Evolutionary conservation across 53 echinoderm and acorn worm species (phyloP).

Genomic region (Crossaster papposus): DNA sequence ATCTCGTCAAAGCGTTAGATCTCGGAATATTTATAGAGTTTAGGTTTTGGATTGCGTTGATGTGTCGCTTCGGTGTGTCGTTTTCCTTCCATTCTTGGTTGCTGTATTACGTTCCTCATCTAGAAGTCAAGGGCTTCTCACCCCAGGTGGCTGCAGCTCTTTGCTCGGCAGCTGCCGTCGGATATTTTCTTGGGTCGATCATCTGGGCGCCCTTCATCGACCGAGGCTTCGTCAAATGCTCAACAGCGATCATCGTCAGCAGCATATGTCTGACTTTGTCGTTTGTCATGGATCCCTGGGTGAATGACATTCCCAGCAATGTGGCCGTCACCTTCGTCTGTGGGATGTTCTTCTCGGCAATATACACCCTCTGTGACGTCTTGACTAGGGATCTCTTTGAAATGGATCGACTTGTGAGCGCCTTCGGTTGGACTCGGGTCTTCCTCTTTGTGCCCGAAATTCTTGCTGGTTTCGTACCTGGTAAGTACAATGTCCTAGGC

Average conservation of each 20-base stretch:
- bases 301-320: background rate
- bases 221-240: background rate
- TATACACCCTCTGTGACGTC: background rate
- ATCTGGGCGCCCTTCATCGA: constrained; percentile 15
- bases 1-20: background rate
- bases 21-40: background rate
- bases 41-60: background rate
- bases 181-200: background rate
- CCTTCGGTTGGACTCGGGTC: background rate
- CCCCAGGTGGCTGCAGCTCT: constrained; percentile 5
- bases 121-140: background rate
- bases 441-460: too few species aligned
- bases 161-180: background rate
- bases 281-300: constrained; percentile 3
- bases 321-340: too few species aligned
- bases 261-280: background rate
- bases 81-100: background rate
- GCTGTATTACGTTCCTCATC: background rate
- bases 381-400: background rate
- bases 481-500: background rate
- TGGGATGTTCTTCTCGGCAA: too few species aligned
- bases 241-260: background rate
- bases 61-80: background rate
- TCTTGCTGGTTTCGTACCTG: background rate
- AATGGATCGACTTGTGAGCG: background rate